Percentiles rank a stretch among this genome's conserved stretches.
Evolutionary conservation across 1,140 invertebrate species (phyloP).

Genomic region (Oreohelix idahoensis): DNA sequence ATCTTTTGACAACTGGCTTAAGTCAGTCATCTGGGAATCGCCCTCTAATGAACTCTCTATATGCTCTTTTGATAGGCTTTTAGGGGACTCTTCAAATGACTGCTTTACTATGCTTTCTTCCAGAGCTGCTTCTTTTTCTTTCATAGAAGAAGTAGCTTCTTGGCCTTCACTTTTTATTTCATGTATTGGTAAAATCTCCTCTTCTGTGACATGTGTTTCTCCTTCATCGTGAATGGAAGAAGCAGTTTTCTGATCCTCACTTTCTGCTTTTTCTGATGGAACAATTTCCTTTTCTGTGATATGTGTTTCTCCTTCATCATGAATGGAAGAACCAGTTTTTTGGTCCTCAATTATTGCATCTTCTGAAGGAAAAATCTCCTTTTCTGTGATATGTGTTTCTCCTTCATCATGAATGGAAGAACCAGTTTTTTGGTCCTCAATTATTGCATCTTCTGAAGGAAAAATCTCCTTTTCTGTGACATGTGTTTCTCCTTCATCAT

Average conservation of each 20-base stretch:
- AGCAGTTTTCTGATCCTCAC: background rate
- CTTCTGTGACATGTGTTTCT: too few species aligned
- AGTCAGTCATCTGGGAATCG: background rate
- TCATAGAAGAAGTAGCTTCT: background rate
- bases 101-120: background rate
- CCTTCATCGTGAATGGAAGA: background rate
- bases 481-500: too few species aligned
- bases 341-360: too few species aligned
- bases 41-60: background rate
- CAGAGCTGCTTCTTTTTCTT: background rate
- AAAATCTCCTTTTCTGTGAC: too few species aligned
- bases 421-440: background rate
- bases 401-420: background rate
- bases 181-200: background rate
- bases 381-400: too few species aligned
- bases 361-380: too few species aligned
- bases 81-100: background rate
- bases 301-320: too few species aligned
- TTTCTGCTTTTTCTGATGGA: background rate
- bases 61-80: background rate
- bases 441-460: background rate
- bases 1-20: background rate
- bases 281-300: background rate
- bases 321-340: too few species aligned
- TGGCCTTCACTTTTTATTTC: background rate